phyloP scores from a whole-genome alignment of 2,888 invertebrate genomes.

The Andrena praecox region DNA sequence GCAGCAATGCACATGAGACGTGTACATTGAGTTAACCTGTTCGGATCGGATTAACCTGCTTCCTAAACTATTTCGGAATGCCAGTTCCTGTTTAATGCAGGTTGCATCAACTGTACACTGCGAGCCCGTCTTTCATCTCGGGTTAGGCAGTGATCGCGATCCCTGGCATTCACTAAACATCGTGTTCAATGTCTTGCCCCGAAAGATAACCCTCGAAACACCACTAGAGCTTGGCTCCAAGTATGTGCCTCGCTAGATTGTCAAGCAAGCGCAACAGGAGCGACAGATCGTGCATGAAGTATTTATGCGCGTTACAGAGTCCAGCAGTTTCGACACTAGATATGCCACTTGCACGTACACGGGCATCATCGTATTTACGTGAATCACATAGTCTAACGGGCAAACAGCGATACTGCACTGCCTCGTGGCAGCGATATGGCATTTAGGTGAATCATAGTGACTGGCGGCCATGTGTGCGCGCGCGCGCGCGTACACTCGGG shows the following conservation, averaged over 20 bases:
- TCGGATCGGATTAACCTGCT: no score
- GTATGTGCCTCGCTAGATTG: not conserved
- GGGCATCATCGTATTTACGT: constrained; percentile 10
- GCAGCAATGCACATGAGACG: no score
- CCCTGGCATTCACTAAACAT: no score
- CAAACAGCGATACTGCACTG: constrained; percentile 47
- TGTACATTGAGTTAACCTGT: no score
- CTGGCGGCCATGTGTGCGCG: constrained; percentile 29
- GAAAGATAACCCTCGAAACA: not conserved
- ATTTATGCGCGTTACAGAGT: constrained; percentile 22
- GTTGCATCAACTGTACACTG: no score
- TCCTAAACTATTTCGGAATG: no score
- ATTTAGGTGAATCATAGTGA: constrained; percentile 66
- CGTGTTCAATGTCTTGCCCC: not conserved
- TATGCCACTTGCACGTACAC: not conserved
- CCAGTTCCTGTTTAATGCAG: no score
- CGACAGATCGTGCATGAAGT: constrained; percentile 10
- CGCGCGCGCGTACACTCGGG: constrained; percentile 31
- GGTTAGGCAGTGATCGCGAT: no score
- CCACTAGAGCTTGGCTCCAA: not conserved
- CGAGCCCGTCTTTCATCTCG: no score
- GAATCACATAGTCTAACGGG: constrained; percentile 31
- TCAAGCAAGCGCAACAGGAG: constrained; percentile 22
- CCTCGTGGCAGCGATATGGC: constrained; percentile 49
- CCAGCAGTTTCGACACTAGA: constrained; percentile 9